Evolutionary conservation across 1,140 invertebrate species (phyloP), one percentile per base, ranked within the genome.

Genomic region (Drepana arcuata): DNA sequence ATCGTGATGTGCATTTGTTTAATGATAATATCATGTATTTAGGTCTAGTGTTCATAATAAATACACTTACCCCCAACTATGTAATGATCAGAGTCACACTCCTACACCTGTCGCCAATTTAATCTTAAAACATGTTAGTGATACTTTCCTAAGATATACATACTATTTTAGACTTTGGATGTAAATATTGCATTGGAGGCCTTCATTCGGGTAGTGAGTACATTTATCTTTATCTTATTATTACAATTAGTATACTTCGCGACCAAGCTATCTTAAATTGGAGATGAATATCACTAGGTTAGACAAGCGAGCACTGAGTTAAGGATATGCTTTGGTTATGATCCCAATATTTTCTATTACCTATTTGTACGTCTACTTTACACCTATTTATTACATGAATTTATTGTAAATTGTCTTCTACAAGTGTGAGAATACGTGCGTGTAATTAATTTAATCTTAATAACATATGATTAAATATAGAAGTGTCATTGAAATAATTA

Each of bases 181-280:
- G 60, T 74, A 70, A 42, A 73, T 70, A 71, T 45, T 71, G 45
- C 73, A 74, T 63, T 62, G 57, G 75, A 75, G 75, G 75, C 75
- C 75, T 80, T 80, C 55, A 60, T 60, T 68, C 63, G 55, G 55
- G 48, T 75, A 66, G 57, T 50, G 43, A 58, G 34, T 53, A 60
- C 50, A 66, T 59, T 51, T 60, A 47, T 56, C 40, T 52, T 56
- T 62, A 62, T 52, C 48, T 33, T 51, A 54, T 53, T 56, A 63
- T 41, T 21, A 35, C 35, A 54, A 48, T 52, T 62, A 68, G 55
- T 48, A 65, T 62, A 65, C 56, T 69, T 75, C 64, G 48, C 56
- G 75, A 78, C 73, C 75, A 80, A 80, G 46, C 62, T 74, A 63
- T 65, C 53, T 68, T 57, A 50, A 64, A 57, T 45, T 42, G 41